These are phyloP conservation scores for Dryoscopus gambensis DNA, from an alignment of 2,113 vertebrate genomes.

Conservation along the genomic window DNA sequence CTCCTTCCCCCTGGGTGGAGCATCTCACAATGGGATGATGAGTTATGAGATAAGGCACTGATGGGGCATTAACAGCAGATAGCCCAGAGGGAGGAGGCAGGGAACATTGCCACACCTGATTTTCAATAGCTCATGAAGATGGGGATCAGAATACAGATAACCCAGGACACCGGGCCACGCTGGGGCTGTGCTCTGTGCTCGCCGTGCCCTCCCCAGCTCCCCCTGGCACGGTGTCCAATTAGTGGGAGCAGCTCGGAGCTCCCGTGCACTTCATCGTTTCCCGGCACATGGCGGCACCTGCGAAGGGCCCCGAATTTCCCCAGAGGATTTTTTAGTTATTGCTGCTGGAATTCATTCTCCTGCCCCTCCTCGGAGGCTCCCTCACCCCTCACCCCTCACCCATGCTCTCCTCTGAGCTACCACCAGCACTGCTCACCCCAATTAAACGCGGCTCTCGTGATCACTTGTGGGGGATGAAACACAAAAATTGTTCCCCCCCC, in stretches of 20 bases:
- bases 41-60: too few species aligned
- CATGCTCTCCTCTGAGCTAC: background rate
- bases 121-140: too few species aligned
- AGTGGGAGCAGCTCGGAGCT: background rate
- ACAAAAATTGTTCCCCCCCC: background rate
- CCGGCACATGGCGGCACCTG: fast-evolving
- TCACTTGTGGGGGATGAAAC: background rate
- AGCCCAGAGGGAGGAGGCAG: too few species aligned
- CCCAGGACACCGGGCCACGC: too few species aligned
- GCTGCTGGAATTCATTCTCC: background rate
- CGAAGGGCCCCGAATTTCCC: background rate
- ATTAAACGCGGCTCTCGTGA: background rate
- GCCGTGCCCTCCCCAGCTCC: background rate
- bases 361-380: background rate
- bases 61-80: too few species aligned
- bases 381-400: background rate
- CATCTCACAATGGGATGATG: too few species aligned
- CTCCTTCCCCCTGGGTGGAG: too few species aligned
- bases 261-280: background rate
- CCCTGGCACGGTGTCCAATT: constrained; percentile 4
- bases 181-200: constrained; percentile 4
- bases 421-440: background rate
- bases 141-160: too few species aligned
- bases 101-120: too few species aligned
- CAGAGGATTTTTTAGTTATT: background rate